These are phyloP conservation scores for Furcifer pardalis DNA, from an alignment of 2,797 vertebrate genomes.

Conservation along the genomic window DNA sequence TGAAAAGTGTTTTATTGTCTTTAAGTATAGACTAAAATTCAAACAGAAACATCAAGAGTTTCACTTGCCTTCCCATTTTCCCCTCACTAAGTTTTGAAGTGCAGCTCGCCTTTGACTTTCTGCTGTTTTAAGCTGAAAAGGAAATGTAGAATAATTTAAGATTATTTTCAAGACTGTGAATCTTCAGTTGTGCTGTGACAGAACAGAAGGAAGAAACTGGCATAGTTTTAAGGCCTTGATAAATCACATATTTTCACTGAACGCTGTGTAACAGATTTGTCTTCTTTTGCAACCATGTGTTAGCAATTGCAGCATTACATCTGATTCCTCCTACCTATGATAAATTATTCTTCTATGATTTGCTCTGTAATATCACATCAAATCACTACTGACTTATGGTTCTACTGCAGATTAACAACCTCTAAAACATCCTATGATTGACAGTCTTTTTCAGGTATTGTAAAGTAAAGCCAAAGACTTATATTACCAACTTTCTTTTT, in stretches of 20 bases:
- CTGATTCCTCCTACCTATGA: background rate
- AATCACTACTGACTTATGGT: too few relatives aligned
- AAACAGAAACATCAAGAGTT: background rate
- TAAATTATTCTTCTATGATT: background rate
- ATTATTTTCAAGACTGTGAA: background rate
- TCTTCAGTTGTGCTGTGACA: background rate
- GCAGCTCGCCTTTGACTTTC: background rate
- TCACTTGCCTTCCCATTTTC: background rate
- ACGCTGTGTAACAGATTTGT: background rate
- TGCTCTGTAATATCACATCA: too few relatives aligned
- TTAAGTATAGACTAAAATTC: background rate
- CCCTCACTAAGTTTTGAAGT: background rate
- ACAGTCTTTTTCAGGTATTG: too few relatives aligned
- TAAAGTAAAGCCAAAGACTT: too few relatives aligned
- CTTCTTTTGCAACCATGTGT: background rate
- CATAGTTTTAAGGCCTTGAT: background rate
- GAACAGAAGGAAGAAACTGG: background rate
- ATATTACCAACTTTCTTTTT: too few relatives aligned
- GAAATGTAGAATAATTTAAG: background rate
- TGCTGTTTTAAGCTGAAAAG: background rate
- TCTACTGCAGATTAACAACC: too few relatives aligned
- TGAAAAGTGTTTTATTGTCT: background rate
- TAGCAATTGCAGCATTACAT: background rate
- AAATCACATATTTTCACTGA: background rate
- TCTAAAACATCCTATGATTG: too few relatives aligned